Evolutionary conservation across 2,797 vertebrate species (phyloP), one percentile per base, ranked within the genome.

Genomic region (Melopsittacus undulatus): DNA sequence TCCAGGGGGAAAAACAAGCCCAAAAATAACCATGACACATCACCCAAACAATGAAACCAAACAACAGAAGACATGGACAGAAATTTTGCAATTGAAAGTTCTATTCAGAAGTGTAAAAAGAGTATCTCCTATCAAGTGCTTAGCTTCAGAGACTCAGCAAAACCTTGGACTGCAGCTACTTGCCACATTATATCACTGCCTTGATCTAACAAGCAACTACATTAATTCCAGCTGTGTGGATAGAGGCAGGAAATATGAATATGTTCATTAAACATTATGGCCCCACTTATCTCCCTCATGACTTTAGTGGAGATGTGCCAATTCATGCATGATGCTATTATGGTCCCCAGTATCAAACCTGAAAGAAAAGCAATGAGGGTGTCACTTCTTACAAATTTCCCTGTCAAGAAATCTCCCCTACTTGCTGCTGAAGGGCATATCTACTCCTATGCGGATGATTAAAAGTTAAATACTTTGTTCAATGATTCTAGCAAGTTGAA

Each of bases 171-270:
- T 87, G 43, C 66, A 81, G 30, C 74, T 77, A 79, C 56, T 90
- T 79, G 70, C 85, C 80, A 69, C 48, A 21, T 91, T 88, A 21
- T 81, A 90, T 91, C 79, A 90, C n/a, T 67, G 59, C 67, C 80
- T 90, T 83, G 78, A 92, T 89, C 92, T 94, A 91, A 90, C 88
- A 94, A 90, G 76, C 74, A 92, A 94, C 79, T 70, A 49, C 67
- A 94, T 96, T 92, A 92, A 87, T 94, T 82, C 70, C 91, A 95
- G 90, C 92, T 95, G 85, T 86, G 80, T 76, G 77, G 27, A 76
- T 11, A 91, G 43, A 90, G 51, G 17, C 32, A 96, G 78, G 66
- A 91, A 96, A 94, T 74, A 94, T 5, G 26, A 93, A 81, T 81
- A 89, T 74, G 67, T 90, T 96, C 77, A 94, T 92, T 88, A 91